A percentile compares a stretch with the other conserved stretches of the same genome.
Evolutionary conservation across 2,113 vertebrate genomes (phyloP).

Genomic region (Aspidoscelis tigris): DNA sequence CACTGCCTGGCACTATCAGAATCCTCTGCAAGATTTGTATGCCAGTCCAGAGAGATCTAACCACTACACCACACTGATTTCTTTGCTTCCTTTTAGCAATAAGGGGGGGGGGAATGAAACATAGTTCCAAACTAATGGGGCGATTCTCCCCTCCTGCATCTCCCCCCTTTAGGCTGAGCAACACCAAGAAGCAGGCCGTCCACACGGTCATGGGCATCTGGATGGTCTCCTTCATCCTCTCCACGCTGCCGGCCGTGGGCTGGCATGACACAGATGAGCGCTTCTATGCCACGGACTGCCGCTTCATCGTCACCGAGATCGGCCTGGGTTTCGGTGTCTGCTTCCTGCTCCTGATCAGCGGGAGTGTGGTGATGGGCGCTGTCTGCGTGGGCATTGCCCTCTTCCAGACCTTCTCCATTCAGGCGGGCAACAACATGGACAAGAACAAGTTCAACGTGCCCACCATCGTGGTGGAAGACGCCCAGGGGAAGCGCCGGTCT

Average conservation of each 20-base stretch:
- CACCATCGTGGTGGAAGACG: constrained; percentile 92
- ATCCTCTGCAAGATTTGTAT: too few relatives aligned
- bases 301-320: constrained; percentile 92
- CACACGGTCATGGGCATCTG: constrained; percentile 96
- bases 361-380: constrained; percentile 87
- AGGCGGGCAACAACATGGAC: constrained; percentile 77
- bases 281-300: constrained; percentile 90
- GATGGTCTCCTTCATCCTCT: constrained; percentile 95
- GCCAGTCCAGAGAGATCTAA: too few relatives aligned
- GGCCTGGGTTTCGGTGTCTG: constrained; percentile 93
- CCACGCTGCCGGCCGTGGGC: constrained; percentile 90
- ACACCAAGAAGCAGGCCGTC: constrained; percentile 92
- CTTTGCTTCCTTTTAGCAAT: neutral
- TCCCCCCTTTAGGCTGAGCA: constrained; percentile 82
- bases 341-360: constrained; percentile 90
- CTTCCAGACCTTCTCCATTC: constrained; percentile 88
- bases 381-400: constrained; percentile 90
- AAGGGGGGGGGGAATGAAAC: neutral
- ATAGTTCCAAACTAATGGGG: neutral
- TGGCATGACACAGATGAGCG: constrained; percentile 91
- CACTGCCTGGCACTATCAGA: too few relatives aligned
- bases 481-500: constrained; percentile 90
- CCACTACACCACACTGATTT: neutral
- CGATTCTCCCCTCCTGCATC: neutral
- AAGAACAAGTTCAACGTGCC: constrained; percentile 89